phyloP scores from a whole-genome alignment of 2,797 vertebrate species.

The Hypotaenidia okinawae region DNA sequence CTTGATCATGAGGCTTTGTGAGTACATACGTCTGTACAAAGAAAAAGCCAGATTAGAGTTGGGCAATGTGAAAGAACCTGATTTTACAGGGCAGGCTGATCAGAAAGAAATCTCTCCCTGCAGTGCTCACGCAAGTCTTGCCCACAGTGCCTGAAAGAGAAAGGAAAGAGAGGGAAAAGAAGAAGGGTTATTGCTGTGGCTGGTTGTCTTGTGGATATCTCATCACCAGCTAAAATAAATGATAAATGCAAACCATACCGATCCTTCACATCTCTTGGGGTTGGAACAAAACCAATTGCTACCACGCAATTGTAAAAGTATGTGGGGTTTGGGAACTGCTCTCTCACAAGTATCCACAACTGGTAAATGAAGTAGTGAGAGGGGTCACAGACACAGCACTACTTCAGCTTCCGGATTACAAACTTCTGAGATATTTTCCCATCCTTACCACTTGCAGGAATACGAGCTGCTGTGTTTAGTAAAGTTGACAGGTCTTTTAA shows the following conservation, averaged over 20 bases:
- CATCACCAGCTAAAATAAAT: not conserved
- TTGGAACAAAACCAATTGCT: not conserved
- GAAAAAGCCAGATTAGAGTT: not conserved
- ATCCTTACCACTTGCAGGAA: not conserved
- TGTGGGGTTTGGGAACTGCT: not conserved
- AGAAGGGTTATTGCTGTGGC: not conserved
- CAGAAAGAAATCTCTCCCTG: not conserved
- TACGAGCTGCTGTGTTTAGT: not conserved
- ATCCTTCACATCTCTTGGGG: not conserved
- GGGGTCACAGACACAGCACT: not conserved
- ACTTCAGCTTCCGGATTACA: not conserved
- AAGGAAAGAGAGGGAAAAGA: not conserved
- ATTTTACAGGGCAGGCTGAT: not conserved
- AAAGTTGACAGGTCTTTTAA: not conserved
- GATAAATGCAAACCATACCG: not conserved
- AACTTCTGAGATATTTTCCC: not conserved
- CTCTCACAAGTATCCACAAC: not conserved
- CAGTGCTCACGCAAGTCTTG: not conserved
- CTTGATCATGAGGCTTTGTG: not conserved
- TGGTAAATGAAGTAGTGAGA: not conserved
- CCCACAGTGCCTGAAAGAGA: not conserved
- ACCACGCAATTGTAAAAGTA: rapidly evolving
- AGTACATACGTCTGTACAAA: rapidly evolving
- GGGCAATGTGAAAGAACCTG: not conserved
- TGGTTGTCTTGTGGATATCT: not conserved